These are phyloP conservation scores for Rallus crepitans DNA, from an alignment of 2,797 vertebrate species.

Conservation along the genomic window DNA sequence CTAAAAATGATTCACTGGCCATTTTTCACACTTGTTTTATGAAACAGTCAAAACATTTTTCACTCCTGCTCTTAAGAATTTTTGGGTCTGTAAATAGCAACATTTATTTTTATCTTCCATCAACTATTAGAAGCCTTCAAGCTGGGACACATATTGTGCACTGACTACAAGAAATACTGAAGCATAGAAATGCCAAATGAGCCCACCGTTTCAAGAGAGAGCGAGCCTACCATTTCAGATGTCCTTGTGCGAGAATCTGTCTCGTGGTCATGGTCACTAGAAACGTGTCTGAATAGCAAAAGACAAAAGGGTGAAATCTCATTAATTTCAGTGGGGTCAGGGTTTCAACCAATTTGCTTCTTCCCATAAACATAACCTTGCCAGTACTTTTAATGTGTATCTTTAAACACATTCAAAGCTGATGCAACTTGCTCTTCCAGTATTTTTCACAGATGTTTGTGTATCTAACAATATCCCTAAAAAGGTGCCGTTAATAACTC, in stretches of 20 bases:
- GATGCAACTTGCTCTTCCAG: background rate
- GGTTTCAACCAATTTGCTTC: conserved; percentile 34
- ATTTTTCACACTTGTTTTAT: conserved; percentile 50
- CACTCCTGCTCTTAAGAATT: background rate
- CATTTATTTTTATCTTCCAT: conserved; percentile 50
- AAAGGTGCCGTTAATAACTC: conserved; percentile 6
- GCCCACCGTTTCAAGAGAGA: background rate
- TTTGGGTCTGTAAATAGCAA: conserved; percentile 36
- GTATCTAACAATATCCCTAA: background rate
- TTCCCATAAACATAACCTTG: conserved; percentile 10
- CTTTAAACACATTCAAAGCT: background rate
- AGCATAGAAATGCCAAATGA: conserved; percentile 7
- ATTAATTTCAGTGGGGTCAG: conserved; percentile 5
- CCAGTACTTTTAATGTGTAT: background rate
- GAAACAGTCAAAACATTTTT: conserved; percentile 64
- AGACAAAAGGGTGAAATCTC: background rate
- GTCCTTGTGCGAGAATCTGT: conserved; percentile 1
- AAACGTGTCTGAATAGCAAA: background rate
- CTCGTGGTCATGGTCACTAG: background rate
- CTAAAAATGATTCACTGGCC: conserved; percentile 36
- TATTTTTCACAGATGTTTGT: conserved; percentile 11
- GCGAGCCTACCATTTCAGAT: background rate
- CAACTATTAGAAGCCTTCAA: conserved; percentile 29
- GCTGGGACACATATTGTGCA: conserved; percentile 13
- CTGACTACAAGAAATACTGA: background rate